These are phyloP conservation scores for Delphinapterus leucas DNA, from an alignment of 2,113 vertebrate genomes.

Conservation along the genomic window DNA sequence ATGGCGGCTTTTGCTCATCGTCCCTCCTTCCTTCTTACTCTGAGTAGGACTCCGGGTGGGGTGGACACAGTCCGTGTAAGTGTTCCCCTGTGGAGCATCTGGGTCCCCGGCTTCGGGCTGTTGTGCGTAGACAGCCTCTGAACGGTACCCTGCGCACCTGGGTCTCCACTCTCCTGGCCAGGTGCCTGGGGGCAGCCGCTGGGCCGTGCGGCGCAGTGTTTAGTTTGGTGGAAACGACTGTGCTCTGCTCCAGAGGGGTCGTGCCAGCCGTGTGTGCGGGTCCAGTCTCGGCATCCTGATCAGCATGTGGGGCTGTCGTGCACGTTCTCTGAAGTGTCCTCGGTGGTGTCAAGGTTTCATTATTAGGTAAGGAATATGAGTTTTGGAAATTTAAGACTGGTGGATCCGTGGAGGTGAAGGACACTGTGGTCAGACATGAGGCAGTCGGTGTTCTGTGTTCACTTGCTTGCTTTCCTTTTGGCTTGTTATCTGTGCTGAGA, in stretches of 20 bases:
- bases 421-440: accelerated
- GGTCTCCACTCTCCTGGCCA: accelerated
- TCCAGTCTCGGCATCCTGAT: accelerated
- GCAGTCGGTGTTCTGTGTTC: accelerated
- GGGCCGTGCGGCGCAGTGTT: accelerated
- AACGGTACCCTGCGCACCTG: background rate
- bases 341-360: background rate
- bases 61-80: accelerated
- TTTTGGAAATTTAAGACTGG: background rate
- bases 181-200: accelerated
- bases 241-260: background rate
- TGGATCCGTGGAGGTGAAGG: background rate
- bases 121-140: background rate
- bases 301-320: accelerated
- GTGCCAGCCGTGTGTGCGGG: accelerated
- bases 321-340: background rate
- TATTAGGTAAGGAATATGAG: background rate
- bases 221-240: background rate
- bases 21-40: background rate
- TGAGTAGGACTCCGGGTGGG: background rate
- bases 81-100: accelerated
- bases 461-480: background rate
- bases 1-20: no score
- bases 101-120: background rate
- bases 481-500: background rate